Conservation (phyloP, 2,888 invertebrate species). For the Oxytorus armatus region DNA sequence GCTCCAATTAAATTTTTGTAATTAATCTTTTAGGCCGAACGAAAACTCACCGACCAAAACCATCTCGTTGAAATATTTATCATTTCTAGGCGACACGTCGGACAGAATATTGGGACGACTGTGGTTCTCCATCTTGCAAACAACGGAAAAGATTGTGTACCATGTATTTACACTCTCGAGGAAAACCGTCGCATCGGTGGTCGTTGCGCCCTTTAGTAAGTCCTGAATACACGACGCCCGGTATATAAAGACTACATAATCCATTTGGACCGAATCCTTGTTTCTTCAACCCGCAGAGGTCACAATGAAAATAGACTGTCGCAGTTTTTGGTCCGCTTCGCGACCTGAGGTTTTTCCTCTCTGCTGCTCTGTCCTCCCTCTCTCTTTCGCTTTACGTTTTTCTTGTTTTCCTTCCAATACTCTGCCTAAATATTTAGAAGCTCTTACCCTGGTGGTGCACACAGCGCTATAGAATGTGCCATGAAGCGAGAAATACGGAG, state of each 20-base stretch:
- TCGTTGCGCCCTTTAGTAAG: constrained; percentile 28
- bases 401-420: constrained; percentile 3
- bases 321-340: constrained; percentile 11
- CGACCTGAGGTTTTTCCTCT: constrained; percentile 48
- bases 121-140: constrained; percentile 9
- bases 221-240: constrained; percentile 1
- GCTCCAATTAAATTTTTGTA: too few relatives aligned
- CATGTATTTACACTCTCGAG: constrained; percentile 74
- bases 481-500: constrained; percentile 14
- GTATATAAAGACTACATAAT: neutral
- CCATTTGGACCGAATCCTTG: constrained; percentile 32
- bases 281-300: constrained; percentile 29
- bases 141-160: constrained; percentile 39
- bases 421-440: constrained; percentile 75
- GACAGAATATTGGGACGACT: constrained; percentile 53
- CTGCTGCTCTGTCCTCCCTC: constrained; percentile 28
- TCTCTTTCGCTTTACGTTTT: neutral
- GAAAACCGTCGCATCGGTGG: constrained; percentile 68
- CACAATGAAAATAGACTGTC: constrained; percentile 24
- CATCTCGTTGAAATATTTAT: constrained; percentile 17
- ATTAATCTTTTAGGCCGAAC: too few relatives aligned
- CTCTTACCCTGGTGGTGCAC: constrained; percentile 68
- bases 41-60: too few relatives aligned
- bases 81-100: constrained; percentile 24
- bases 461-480: constrained; percentile 6